These are phyloP conservation scores for Alsophila aescularia DNA, from an alignment of 2,888 invertebrate genomes.

Conservation along the genomic window DNA sequence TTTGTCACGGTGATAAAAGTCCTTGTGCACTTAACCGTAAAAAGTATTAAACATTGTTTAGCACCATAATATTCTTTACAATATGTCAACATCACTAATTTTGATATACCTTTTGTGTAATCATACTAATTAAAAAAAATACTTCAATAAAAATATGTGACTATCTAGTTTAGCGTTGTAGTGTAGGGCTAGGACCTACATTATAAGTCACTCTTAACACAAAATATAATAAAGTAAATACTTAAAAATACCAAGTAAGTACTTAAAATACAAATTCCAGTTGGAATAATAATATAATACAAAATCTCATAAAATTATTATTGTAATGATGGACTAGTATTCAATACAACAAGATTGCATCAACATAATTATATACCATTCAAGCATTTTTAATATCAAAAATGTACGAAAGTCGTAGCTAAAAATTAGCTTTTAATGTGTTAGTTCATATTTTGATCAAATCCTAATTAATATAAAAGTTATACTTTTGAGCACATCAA, in stretches of 20 bases:
- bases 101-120: too few species aligned
- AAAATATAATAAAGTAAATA: background rate
- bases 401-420: slow-evolving; percentile 37
- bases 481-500: slow-evolving; percentile 58
- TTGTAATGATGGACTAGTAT: slow-evolving; percentile 72
- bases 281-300: too few species aligned
- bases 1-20: too few species aligned
- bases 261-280: slow-evolving; percentile 14
- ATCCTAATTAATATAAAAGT: slow-evolving; percentile 30
- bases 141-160: background rate
- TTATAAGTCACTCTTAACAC: slow-evolving; percentile 1
- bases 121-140: too few species aligned
- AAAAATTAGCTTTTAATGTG: slow-evolving; percentile 6
- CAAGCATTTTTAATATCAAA: slow-evolving; percentile 47
- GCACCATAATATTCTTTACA: too few species aligned
- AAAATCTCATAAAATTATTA: slow-evolving; percentile 42
- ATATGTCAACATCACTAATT: too few species aligned
- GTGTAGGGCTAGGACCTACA: background rate
- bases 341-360: slow-evolving; percentile 54
- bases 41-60: too few species aligned
- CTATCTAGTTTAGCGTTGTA: background rate
- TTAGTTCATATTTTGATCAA: slow-evolving; percentile 28
- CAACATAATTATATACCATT: slow-evolving; percentile 41
- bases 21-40: too few species aligned
- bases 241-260: background rate